These are phyloP conservation scores for Dipus sagitta DNA, from an alignment of 2,797 vertebrate genomes.

Conservation along the genomic window DNA sequence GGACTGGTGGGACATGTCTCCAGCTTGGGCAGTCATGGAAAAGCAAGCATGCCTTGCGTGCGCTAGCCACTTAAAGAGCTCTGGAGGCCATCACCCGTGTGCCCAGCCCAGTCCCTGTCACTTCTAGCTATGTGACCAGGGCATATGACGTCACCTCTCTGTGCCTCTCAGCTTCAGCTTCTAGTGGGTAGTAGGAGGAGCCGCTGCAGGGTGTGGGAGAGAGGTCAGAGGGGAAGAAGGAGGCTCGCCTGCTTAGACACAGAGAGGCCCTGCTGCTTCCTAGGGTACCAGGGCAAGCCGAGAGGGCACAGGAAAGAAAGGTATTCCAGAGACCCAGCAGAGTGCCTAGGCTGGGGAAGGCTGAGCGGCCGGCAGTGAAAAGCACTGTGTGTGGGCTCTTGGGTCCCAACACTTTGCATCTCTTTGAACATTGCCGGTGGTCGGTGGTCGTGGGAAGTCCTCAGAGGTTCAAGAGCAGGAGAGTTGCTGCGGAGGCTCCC, in stretches of 20 bases:
- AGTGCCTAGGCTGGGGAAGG: background rate
- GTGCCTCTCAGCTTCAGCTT: background rate
- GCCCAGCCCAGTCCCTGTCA: background rate
- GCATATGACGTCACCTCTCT: background rate
- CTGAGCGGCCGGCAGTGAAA: no score
- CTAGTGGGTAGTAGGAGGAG: background rate
- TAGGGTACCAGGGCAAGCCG: background rate
- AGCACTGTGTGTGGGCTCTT: rapidly evolving
- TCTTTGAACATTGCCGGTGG: background rate
- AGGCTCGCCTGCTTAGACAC: background rate
- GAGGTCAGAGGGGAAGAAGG: background rate
- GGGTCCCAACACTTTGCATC: no score
- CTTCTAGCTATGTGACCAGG: background rate
- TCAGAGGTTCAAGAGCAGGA: background rate
- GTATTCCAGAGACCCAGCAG: background rate
- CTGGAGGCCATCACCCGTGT: background rate
- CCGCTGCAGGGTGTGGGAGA: no score
- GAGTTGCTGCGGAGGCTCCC: background rate
- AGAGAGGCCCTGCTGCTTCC: background rate
- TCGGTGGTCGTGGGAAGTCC: background rate
- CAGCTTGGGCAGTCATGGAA: background rate
- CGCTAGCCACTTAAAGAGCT: background rate
- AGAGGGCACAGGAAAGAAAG: background rate
- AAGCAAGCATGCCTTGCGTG: background rate
- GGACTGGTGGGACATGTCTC: background rate